phyloP scores from a whole-genome alignment of 1,140 invertebrate genomes.

The Heliconius nattereri region DNA sequence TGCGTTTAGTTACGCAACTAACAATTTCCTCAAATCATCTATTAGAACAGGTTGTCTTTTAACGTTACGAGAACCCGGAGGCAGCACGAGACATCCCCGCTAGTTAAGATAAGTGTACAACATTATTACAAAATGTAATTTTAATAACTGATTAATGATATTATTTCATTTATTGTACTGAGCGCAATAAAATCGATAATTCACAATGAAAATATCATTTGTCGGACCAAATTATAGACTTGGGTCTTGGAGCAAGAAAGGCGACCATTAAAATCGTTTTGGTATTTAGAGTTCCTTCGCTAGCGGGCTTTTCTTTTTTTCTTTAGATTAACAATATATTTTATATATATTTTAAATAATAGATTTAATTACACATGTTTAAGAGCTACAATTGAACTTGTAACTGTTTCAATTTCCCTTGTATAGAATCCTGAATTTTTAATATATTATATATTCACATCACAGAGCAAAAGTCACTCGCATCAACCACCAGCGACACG shows the following conservation, averaged over 20 bases:
- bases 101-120: conserved; percentile 45
- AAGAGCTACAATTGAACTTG: too few species aligned
- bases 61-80: conserved; percentile 46
- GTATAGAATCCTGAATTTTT: too few species aligned
- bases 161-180: conserved; percentile 32
- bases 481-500: not conserved
- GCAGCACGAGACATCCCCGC: conserved; percentile 39
- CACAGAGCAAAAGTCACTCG: not conserved
- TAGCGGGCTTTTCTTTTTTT: not conserved
- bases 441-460: too few species aligned
- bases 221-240: conserved; percentile 45
- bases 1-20: conserved; percentile 45
- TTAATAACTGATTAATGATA: conserved; percentile 37
- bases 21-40: conserved; percentile 54
- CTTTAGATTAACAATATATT: too few species aligned
- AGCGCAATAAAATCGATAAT: conserved; percentile 46
- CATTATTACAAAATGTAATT: conserved; percentile 3
- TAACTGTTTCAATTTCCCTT: not conserved
- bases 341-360: too few species aligned
- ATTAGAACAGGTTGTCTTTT: conserved; percentile 43
- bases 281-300: conserved; percentile 26
- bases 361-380: too few species aligned
- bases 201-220: conserved; percentile 57
- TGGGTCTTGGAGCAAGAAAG: conserved; percentile 29
- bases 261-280: conserved; percentile 31